A percentile compares a stretch with the other conserved stretches of the same genome.
These are phyloP conservation scores for Chloroceryle aenea DNA, from an alignment of 2,113 vertebrate genomes.

Conservation along the genomic window DNA sequence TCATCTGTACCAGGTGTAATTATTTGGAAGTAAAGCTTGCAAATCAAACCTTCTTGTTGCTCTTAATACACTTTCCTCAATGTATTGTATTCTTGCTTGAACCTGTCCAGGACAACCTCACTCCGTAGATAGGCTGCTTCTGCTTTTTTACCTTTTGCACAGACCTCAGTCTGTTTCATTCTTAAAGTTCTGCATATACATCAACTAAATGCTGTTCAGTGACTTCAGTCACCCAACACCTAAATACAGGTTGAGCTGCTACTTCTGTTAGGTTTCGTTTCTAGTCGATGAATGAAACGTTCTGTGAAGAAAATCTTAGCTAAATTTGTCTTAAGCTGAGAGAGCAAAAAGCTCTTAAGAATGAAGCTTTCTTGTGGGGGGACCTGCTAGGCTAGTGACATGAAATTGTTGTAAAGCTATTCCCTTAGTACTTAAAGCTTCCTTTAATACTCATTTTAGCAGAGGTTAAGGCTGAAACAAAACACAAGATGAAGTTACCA, in stretches of 20 bases:
- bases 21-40: conserved; percentile 57
- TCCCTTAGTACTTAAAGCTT: not conserved
- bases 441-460: not conserved
- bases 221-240: not conserved
- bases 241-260: not conserved
- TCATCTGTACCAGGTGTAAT: conserved; percentile 39
- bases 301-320: not conserved
- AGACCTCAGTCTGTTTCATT: not conserved
- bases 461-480: not conserved
- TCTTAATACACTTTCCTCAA: not conserved
- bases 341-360: not conserved
- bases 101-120: not conserved
- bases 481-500: not conserved
- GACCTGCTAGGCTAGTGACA: not conserved
- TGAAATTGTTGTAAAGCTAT: not conserved
- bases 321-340: not conserved
- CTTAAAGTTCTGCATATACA: not conserved
- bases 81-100: not conserved
- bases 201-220: not conserved
- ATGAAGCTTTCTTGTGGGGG: not conserved
- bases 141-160: not conserved
- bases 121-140: not conserved
- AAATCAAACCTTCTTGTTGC: not conserved
- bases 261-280: not conserved
- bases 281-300: not conserved